Evolutionary conservation across 2,797 vertebrate species (phyloP), one percentile per base, ranked within the genome.

Genomic region (Poeciliopsis paucimaculata): DNA sequence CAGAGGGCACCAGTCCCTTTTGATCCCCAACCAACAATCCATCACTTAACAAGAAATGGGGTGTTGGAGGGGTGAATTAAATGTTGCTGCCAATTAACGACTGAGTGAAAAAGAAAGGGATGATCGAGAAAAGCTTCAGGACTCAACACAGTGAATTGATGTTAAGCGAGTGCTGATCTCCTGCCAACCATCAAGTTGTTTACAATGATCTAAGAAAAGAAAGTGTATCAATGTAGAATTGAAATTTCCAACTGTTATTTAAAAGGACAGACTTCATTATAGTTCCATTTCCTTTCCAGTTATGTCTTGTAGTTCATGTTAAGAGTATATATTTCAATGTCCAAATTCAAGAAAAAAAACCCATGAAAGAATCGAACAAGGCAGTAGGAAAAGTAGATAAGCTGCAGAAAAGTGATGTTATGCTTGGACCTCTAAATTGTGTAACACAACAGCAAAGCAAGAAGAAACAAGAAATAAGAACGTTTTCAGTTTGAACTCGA

Each of bases 1-100:
- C 88, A 87, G 84, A 86, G 89, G 88, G 86, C 80, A 90, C 80
- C 77, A 62, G 91, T 92, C 92, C 76, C 89, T 96, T 98, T 96
- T 98, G 95, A 99, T 98, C 94, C 92, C 71, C 0, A 78, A 96
- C 97, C 97, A 99, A 96, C 95, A 95, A 96, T 97, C 97, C 96
- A 97, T 96, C 96, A 93, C 96, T 96, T 96, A 95, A 96, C 96
- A 97, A 96, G 95, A 91, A 93, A 88, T 70, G 80, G 75, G 74
- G 84, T 43, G 55, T 68, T 28, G 57, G 55, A 70, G 73, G 78
- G 91, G 93, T 92, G 94, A 94, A 92, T 92, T 92, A 94, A 95
- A 92, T 88, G 94, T 94, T 95, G 95, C 95, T 96, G 96, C 96
- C 96, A 97, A 96, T 97, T 97, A 98, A 95, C 95, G 95, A 93